A percentile compares a stretch with the other conserved stretches of the same genome.
phyloP scores from a whole-genome alignment of 2,797 vertebrate genomes.

The Remorina albescens region DNA sequence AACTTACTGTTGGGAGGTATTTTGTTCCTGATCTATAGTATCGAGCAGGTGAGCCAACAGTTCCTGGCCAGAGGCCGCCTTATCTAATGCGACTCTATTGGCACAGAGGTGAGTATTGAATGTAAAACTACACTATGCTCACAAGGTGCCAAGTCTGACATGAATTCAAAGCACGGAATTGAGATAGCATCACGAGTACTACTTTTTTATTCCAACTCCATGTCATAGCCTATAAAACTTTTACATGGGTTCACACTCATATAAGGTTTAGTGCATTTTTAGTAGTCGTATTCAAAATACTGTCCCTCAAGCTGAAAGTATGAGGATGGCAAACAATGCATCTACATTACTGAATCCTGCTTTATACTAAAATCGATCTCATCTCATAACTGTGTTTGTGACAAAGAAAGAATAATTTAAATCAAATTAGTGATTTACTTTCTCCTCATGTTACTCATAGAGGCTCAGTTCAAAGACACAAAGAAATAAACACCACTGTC shows the following conservation, averaged over 20 bases:
- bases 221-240: slow-evolving; percentile 57
- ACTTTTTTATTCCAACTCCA: slow-evolving; percentile 52
- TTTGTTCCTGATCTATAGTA: slow-evolving; percentile 56
- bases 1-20: slow-evolving; percentile 28
- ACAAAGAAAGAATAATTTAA: slow-evolving; percentile 50
- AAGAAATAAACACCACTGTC: slow-evolving; percentile 81
- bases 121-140: slow-evolving; percentile 48
- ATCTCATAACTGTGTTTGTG: slow-evolving; percentile 35
- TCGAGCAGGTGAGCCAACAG: slow-evolving; percentile 52
- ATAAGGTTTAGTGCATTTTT: slow-evolving; percentile 33
- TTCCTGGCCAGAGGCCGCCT: slow-evolving; percentile 45
- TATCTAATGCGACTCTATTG: slow-evolving; percentile 44
- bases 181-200: slow-evolving; percentile 49
- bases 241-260: slow-evolving; percentile 29
- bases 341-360: background rate
- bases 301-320: slow-evolving; percentile 11
- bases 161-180: slow-evolving; percentile 40
- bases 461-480: slow-evolving; percentile 57
- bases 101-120: slow-evolving; percentile 59
- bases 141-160: slow-evolving; percentile 57
- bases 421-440: slow-evolving; percentile 57
- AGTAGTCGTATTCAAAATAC: slow-evolving; percentile 27
- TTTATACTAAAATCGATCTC: slow-evolving; percentile 19
- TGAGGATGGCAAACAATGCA: slow-evolving; percentile 7
- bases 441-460: slow-evolving; percentile 45